These are phyloP conservation scores for Phragmatobia fuliginosa DNA, from an alignment of 2,888 invertebrate genomes.

Conservation along the genomic window DNA sequence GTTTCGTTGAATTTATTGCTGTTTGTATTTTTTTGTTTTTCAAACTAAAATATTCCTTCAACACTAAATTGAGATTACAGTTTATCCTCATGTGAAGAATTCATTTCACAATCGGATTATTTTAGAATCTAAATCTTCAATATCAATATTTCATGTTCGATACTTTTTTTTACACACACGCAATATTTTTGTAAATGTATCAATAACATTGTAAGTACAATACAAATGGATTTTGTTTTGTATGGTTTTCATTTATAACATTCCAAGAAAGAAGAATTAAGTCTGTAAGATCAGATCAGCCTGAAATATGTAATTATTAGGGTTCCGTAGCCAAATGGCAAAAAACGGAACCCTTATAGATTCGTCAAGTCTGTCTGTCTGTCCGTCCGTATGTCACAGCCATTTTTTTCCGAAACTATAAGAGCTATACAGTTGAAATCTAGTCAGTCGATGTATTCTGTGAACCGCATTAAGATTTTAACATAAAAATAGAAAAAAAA, in stretches of 20 bases:
- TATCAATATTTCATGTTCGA: not conserved
- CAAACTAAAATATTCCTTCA: constrained; percentile 8
- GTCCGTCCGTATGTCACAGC: too few species aligned
- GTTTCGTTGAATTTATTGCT: constrained; percentile 15
- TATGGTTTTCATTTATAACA: not conserved
- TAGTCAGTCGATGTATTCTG: too few species aligned
- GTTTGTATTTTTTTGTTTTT: constrained; percentile 5
- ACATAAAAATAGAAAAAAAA: too few species aligned
- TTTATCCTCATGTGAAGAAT: constrained; percentile 22
- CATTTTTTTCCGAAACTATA: too few species aligned
- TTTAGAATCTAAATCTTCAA: constrained; percentile 23
- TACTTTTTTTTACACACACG: constrained; percentile 8
- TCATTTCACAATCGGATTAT: constrained; percentile 7
- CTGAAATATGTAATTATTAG: too few species aligned
- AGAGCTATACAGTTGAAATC: too few species aligned
- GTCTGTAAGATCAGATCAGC: too few species aligned
- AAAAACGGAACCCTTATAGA: too few species aligned
- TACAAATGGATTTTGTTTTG: not conserved
- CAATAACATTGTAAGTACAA: not conserved
- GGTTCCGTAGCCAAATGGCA: too few species aligned
- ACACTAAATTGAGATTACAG: constrained; percentile 10
- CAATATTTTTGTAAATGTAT: not conserved
- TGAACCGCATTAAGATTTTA: too few species aligned
- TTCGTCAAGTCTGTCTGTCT: too few species aligned
- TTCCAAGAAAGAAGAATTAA: too few species aligned